These are phyloP conservation scores for Menidia beryllina DNA, from an alignment of 2,113 vertebrate genomes.

Conservation along the genomic window DNA sequence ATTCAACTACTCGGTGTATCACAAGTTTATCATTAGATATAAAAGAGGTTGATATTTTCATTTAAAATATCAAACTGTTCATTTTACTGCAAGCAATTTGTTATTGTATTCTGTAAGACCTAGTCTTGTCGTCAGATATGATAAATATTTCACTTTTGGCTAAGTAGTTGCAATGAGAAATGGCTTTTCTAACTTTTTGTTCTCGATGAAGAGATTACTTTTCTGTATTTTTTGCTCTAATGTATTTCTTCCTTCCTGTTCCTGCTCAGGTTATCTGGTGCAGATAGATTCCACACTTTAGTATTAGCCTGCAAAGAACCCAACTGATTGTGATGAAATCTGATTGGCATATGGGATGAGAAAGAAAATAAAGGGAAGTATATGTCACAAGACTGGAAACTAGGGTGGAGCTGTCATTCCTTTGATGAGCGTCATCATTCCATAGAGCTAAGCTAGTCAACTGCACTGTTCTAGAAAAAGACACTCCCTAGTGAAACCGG, in stretches of 20 bases:
- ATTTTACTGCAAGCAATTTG: no score
- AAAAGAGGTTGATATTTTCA: no score
- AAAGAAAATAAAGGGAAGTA: slow-evolving; percentile 32
- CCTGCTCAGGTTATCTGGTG: neutral
- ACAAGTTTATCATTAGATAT: no score
- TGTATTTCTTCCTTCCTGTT: neutral
- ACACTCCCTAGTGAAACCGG: slow-evolving; percentile 37
- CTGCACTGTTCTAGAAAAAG: slow-evolving; percentile 35
- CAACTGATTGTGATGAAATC: neutral
- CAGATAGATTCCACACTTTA: neutral
- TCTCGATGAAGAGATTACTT: neutral
- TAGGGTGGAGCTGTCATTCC: slow-evolving; percentile 60
- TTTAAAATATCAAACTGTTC: no score
- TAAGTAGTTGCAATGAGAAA: neutral
- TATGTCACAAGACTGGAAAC: slow-evolving; percentile 22
- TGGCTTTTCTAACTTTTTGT: slow-evolving; percentile 2
- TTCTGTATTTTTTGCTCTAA: slow-evolving; percentile 3
- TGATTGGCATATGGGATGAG: slow-evolving; percentile 25
- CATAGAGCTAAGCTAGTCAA: slow-evolving; percentile 3
- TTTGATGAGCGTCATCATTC: slow-evolving; percentile 48
- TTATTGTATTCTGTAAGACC: neutral
- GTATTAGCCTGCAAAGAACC: neutral
- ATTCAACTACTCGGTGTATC: no score
- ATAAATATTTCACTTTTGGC: neutral
- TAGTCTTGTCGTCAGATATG: neutral